Base-by-base conservation (phyloP, 2,888 invertebrate genomes). In the Apoderus coryli region DNA sequence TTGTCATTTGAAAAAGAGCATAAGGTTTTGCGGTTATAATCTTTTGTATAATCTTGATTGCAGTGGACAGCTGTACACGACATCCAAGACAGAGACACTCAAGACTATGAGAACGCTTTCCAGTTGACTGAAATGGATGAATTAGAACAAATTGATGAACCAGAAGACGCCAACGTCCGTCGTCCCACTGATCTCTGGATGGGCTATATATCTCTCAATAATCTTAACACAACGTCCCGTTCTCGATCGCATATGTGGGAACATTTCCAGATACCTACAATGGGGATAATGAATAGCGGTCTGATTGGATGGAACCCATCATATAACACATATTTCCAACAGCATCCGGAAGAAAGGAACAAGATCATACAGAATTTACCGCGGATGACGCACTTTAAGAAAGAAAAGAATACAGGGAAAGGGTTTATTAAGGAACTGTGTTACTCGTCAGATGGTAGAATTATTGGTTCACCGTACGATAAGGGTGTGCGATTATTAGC, bases 21-120 rank as follows among this genome's bases (percentile, higher is more conserved):
- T n/a, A n/a, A n/a, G n/a, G n/a, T n/a, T n/a, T n/a, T n/a, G n/a
- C n/a, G n/a, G n/a, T n/a, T n/a, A n/a, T n/a, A n/a, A n/a, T n/a
- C n/a, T n/a, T n/a, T n/a, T n/a, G n/a, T n/a, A n/a, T n/a, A n/a
- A n/a, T n/a, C n/a, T n/a, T n/a, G n/a, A n/a, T 30, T 12, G 29
- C 28, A 84, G 78, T 92, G 88, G 86, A 88, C 88, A 4, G 85
- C 88, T 52, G 75, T 93, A 31, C 92, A 93, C 59, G 89, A 92
- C 53, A 86, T 93, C 40, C 88, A 89, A 60, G 74, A 77, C 24
- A 57, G 55, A 32, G 63, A 63, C 4, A 47, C 52, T 6, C 50
- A 57, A 9, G 63, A 63, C 10, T 58, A 59, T 14, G 50, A 54
- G 22, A 56, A 62, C 14, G 51, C 53, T 25, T 57, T 43, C 25